These are phyloP conservation scores for Diloba caeruleocephala DNA, from an alignment of 2,888 invertebrate genomes.

Conservation along the genomic window DNA sequence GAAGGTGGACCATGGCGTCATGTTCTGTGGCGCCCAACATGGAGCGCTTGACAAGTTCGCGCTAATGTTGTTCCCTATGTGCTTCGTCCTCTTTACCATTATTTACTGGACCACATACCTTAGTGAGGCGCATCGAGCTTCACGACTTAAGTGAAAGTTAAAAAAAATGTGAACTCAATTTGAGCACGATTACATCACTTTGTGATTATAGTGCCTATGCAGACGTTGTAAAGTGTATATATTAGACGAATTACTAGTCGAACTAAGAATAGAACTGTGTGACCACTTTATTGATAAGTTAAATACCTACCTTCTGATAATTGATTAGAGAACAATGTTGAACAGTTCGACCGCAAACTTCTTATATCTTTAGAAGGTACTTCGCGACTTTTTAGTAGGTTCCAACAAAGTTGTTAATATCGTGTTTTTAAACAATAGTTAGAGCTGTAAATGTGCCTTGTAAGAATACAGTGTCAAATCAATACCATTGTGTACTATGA, in stretches of 20 bases:
- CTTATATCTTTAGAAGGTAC: constrained; percentile 35
- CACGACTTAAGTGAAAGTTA: constrained; percentile 62
- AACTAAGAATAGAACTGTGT: constrained; percentile 61
- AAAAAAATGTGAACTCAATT: constrained; percentile 24
- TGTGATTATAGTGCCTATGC: constrained; percentile 67
- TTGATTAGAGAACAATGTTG: constrained; percentile 25
- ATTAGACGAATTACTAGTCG: constrained; percentile 82
- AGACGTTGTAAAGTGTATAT: constrained; percentile 70
- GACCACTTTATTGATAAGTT: constrained; percentile 44
- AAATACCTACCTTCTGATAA: constrained; percentile 29
- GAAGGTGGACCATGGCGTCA: constrained; percentile 85
- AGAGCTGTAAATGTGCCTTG: constrained; percentile 60
- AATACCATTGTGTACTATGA: constrained; percentile 35
- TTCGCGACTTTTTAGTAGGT: constrained; percentile 24
- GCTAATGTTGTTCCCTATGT: constrained; percentile 89
- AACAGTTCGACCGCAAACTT: constrained; percentile 38
- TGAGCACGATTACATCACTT: constrained; percentile 41
- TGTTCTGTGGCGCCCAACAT: constrained; percentile 90
- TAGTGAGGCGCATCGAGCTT: constrained; percentile 84
- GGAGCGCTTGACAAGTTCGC: constrained; percentile 90
- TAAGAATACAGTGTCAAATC: constrained; percentile 30
- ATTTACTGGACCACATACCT: constrained; percentile 91
- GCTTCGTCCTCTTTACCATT: constrained; percentile 88
- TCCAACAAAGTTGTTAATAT: constrained; percentile 28
- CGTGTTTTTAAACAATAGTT: constrained; percentile 30